Percentiles rank a stretch among this genome's conserved stretches.
phyloP scores from a whole-genome alignment of 1,140 invertebrate species.

The Idris sp. region DNA sequence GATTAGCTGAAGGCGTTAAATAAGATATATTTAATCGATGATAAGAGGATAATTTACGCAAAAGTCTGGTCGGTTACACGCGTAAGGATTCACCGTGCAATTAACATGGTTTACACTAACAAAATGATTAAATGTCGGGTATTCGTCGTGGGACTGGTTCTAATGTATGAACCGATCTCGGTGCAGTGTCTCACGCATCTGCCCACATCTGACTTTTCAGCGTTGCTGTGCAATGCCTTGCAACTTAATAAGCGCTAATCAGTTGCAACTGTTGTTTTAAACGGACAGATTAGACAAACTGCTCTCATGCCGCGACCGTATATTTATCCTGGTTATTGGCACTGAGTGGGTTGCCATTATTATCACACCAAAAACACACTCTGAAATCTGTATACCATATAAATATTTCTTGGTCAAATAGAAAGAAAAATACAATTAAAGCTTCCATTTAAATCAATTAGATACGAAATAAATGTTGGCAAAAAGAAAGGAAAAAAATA shows the following conservation, averaged over 20 bases:
- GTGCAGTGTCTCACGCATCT: slow-evolving; percentile 34
- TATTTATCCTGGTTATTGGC: slow-evolving; percentile 52
- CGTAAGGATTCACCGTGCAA: slow-evolving; percentile 64
- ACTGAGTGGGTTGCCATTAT: slow-evolving; percentile 35
- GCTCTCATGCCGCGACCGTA: slow-evolving; percentile 40
- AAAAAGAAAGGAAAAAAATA: no score
- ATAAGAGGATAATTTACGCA: slow-evolving; percentile 61
- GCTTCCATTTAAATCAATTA: no score
- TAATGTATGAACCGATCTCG: slow-evolving; percentile 49
- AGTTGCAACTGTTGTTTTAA: slow-evolving; percentile 50
- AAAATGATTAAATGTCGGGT: slow-evolving; percentile 57
- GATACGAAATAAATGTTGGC: no score
- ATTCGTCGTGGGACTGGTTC: slow-evolving; percentile 61
- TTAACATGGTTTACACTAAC: slow-evolving; percentile 60
- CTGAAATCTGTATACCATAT: no score
- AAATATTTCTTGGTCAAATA: no score
- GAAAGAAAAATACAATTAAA: no score
- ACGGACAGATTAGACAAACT: slow-evolving; percentile 61
- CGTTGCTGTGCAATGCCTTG: slow-evolving; percentile 52
- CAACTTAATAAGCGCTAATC: slow-evolving; percentile 62
- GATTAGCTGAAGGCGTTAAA: slow-evolving; percentile 55
- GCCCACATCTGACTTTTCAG: slow-evolving; percentile 56
- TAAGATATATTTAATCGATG: slow-evolving; percentile 51
- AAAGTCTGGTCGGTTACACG: no score
- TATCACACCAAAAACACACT: no score